A percentile compares a stretch with the other conserved stretches of the same genome.
These are phyloP conservation scores for Lepas anatifera DNA, from an alignment of 2,888 invertebrate genomes.

Conservation along the genomic window DNA sequence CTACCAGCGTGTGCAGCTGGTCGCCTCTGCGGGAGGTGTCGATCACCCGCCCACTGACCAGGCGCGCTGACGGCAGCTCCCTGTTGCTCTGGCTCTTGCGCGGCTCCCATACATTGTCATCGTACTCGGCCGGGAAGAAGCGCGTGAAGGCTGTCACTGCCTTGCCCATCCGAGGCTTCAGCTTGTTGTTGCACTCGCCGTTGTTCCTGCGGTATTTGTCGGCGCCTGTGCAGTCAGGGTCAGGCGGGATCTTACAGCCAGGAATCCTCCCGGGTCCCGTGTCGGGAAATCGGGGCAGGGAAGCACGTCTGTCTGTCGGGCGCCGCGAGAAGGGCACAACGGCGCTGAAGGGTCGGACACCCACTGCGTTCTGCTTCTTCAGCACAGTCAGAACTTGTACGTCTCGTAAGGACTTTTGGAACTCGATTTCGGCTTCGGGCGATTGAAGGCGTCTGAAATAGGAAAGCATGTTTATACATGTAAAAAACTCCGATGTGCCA, in stretches of 20 bases:
- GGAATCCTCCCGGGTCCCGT: neutral
- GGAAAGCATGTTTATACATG: too few relatives aligned
- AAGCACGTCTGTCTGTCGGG: too few relatives aligned
- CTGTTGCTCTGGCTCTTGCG: slow-evolving; percentile 21
- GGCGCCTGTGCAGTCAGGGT: neutral
- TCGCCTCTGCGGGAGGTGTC: slow-evolving; percentile 16
- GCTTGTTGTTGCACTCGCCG: slow-evolving; percentile 2
- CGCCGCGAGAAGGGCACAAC: neutral
- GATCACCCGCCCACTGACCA: slow-evolving; percentile 21
- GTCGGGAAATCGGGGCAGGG: neutral
- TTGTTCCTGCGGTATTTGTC: neutral
- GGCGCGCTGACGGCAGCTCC: slow-evolving; percentile 27
- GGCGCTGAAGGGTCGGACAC: neutral
- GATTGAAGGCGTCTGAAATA: too few relatives aligned
- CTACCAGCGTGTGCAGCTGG: slow-evolving; percentile 18
- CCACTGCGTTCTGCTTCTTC: neutral
- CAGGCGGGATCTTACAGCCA: neutral
- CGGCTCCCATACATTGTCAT: neutral
- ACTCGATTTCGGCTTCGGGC: too few relatives aligned
- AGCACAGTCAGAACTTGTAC: neutral
- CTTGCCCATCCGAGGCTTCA: neutral
- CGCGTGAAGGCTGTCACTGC: neutral
- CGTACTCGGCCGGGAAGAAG: neutral
- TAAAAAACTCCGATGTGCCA: too few relatives aligned
- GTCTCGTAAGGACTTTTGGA: too few relatives aligned